Base-by-base conservation (phyloP, 2,888 invertebrate species). In the Sphinx pinastri region DNA sequence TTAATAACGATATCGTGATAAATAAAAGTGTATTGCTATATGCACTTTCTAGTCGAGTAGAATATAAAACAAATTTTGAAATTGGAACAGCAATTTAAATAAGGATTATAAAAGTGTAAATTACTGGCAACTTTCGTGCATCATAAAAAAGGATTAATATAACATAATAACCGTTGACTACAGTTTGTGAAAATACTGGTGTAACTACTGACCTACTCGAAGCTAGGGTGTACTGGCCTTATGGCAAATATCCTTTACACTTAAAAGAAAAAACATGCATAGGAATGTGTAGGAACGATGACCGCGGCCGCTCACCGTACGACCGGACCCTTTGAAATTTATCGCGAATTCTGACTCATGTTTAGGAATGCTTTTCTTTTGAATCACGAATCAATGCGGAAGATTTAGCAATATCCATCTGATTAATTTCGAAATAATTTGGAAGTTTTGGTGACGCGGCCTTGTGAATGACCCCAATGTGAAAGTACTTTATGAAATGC, bases 281-380 rank as follows among this genome's bases (percentile, higher is more conserved):
- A 49, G 54, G 52, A 68, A 69, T 54, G 69, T 38, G 55, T 69
- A 54, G 76, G 78, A 77, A 73, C 81, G 74, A 79, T 83, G 85
- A 84, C 84, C 84, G 77, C 73, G 74, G 59, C 73, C 67, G 73
- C 54, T 66, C 57, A 47, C 54, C 52, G 45, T 31, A 47, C 68
- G 79, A 77, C 73, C 75, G 74, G 76, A 74, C 77, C 81, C 80
- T 81, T 80, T 76, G 79, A 79, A 80, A 81, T 78, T 79, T 83
- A 86, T 86, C 86, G 85, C 83, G 79, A 83, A 84, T 77, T 80
- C 77, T 90, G 91, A 91, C 73, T 91, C 90, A 91, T 70, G 76
- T 72, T 71, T 70, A 74, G 80, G 83, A 86, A 88, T 90, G 84
- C 81, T 83, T 87, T 84, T 81, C 84, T 83, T 86, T 87, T 90